These are phyloP conservation scores for Isotomurus palustris DNA, from an alignment of 2,888 invertebrate genomes.

Conservation along the genomic window DNA sequence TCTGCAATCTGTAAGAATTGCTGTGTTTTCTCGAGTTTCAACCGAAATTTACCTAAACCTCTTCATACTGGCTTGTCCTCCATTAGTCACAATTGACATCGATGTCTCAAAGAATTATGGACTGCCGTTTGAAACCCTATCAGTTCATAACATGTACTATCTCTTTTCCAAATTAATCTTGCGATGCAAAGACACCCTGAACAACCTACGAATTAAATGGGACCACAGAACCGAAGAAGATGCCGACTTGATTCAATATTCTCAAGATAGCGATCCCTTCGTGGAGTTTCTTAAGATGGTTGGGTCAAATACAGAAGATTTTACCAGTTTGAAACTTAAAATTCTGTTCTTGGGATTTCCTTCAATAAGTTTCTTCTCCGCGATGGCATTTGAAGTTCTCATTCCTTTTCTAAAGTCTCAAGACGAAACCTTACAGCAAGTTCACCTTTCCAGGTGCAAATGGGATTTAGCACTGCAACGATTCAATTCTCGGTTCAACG, in stretches of 20 bases:
- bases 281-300: slow-evolving; percentile 2
- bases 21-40: neutral
- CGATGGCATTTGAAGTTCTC: neutral
- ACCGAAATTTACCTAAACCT: neutral
- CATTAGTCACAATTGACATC: slow-evolving; percentile 1
- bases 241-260: neutral
- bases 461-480: neutral
- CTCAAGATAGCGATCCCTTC: neutral
- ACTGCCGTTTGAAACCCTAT: neutral
- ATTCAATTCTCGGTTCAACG: neutral
- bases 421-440: neutral
- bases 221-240: neutral
- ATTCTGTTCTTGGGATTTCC: neutral
- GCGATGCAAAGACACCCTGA: neutral
- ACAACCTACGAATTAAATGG: slow-evolving; percentile 4
- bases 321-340: neutral
- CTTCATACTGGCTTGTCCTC: neutral
- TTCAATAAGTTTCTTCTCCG: neutral
- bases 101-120: neutral
- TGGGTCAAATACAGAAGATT: neutral
- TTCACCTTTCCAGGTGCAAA: neutral
- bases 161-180: neutral
- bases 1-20: neutral
- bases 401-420: slow-evolving; percentile 2
- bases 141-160: neutral